Base-by-base conservation (phyloP, 2,113 vertebrate genomes). In the Syngnathus scovelli region DNA sequence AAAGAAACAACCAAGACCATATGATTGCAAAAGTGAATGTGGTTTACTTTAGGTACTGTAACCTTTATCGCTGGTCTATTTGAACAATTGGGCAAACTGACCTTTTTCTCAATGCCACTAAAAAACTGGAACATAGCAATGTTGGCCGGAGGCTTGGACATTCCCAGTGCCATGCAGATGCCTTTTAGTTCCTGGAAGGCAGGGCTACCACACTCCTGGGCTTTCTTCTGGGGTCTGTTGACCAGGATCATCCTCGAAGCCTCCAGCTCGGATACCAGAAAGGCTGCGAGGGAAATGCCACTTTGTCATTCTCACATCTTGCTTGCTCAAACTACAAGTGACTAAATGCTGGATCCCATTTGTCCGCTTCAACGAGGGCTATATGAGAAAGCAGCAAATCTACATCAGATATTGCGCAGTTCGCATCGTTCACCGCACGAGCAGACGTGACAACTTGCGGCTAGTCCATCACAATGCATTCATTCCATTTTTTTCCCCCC, bases 101-200 rank as follows among this genome's bases (percentile, higher is more conserved):
- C 97, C 89, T 99, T 99, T 91, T 98, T 99, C 87, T 99, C 96
- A 78, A 99, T 98, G 64, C 97, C 97, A 64, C 93, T 98, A 90
- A 99, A 98, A 90, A 99, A 98, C 90, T 99, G 97, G 90, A 98
- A 96, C 96, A 99, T 98, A 43, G 94, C 94, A 90, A 99, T 99
- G 91, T 92, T 98, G 80, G 95, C 89, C 2, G 97, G 97, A 87
- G 97, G 97, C 83, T 98, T 99, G 82, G 96, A 99, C 97, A 99
- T 99, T 80, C 96, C 94, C 88, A 99, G 92, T 55, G 93, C 85
- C 91, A 99, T 90, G 86, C 97, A 99, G 89, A 98, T 95, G 60
- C 94, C 92, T 90, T 99, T 99, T 63, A 98, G 91, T 77, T 99
- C 96, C 88, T 91, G 88, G 89, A 98, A 99, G 76, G 92, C 88